Percentiles rank a stretch among this genome's conserved stretches.
phyloP scores from a whole-genome alignment of 2,797 vertebrate genomes.

The Sitta carolinensis region DNA sequence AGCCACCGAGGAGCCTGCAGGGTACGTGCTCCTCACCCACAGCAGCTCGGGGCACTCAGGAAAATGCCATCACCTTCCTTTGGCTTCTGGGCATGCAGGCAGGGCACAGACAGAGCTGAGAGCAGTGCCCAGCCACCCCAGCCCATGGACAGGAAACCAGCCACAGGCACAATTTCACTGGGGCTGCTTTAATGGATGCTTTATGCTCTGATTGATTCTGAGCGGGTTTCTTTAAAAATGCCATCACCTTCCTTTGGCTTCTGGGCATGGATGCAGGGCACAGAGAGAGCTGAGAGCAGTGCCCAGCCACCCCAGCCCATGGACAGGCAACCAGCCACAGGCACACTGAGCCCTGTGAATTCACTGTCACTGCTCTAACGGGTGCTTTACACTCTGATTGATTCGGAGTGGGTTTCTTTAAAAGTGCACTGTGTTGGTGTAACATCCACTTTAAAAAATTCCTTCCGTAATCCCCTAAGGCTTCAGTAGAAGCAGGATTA shows the following conservation, averaged over 20 bases:
- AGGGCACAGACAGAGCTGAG: too few species aligned
- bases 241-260: neutral
- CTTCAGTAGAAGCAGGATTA: neutral
- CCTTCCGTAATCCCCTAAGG: neutral
- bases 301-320: accelerated
- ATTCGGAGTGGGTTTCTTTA: neutral
- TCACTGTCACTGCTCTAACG: neutral
- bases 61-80: neutral
- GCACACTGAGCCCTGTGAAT: neutral
- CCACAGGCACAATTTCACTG: neutral
- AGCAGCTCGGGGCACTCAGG: accelerated
- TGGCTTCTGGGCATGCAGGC: neutral
- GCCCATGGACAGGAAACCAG: neutral
- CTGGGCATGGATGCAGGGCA: neutral
- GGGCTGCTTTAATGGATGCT: neutral
- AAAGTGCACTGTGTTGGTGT: neutral
- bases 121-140: neutral
- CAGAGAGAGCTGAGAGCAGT: neutral
- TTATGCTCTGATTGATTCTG: neutral
- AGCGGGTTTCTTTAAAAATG: neutral
- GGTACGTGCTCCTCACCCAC: accelerated
- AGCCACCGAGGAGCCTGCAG: neutral
- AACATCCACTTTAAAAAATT: neutral
- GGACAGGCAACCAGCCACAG: neutral
- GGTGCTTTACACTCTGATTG: neutral